Percentiles rank a stretch among this genome's conserved stretches.
These are phyloP conservation scores for Heliconius erato DNA, from an alignment of 2,888 invertebrate genomes.

Conservation along the genomic window DNA sequence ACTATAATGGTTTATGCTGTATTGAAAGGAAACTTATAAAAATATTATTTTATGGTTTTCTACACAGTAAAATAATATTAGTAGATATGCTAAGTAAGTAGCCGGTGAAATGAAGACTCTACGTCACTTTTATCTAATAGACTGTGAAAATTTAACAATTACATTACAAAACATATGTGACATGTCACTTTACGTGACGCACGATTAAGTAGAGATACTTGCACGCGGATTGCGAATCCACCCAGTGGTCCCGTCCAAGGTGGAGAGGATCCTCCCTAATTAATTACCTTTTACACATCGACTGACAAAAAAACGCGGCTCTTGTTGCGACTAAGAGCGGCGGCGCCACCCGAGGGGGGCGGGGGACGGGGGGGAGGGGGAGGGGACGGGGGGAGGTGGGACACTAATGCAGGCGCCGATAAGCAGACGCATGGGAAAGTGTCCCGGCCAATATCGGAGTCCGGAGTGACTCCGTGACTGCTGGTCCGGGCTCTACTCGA, in stretches of 20 bases:
- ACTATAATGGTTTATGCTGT: background rate
- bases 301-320: conserved; percentile 72
- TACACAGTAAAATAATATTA: background rate
- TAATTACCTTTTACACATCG: conserved; percentile 76
- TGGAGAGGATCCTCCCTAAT: conserved; percentile 66
- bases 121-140: background rate
- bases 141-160: background rate
- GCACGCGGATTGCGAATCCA: conserved; percentile 32
- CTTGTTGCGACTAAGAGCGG: conserved; percentile 79
- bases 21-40: background rate
- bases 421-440: conserved; percentile 70
- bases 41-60: background rate
- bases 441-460: conserved; percentile 58
- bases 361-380: conserved; percentile 42
- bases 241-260: conserved; percentile 4
- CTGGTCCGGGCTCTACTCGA: background rate
- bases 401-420: conserved; percentile 70
- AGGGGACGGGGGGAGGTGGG: conserved; percentile 39
- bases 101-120: background rate
- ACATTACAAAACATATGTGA: background rate
- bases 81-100: background rate
- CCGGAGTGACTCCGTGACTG: conserved; percentile 33
- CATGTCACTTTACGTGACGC: background rate
- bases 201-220: conserved; percentile 3
- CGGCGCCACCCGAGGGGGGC: conserved; percentile 70